phyloP scores from a whole-genome alignment of 2,113 vertebrate genomes.

The Pampusana beccarii region DNA sequence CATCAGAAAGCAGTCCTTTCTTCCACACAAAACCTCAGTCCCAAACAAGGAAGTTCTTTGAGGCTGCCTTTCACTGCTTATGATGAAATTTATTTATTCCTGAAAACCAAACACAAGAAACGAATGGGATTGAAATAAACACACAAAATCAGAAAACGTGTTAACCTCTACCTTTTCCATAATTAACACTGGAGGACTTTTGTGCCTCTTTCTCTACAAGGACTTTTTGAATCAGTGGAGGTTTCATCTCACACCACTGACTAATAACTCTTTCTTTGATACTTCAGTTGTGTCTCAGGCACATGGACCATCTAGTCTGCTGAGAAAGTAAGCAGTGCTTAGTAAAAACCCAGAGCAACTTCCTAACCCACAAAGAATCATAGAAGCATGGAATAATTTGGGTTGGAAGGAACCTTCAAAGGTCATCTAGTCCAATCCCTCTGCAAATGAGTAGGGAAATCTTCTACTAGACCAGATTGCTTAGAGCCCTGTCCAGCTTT shows the following conservation, averaged over 20 bases:
- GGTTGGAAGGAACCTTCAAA: no score
- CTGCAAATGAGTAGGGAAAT: no score
- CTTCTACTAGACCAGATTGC: no score
- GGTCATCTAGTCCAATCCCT: no score
- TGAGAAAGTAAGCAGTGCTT: not conserved
- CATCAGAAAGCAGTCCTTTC: not conserved
- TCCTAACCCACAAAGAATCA: not conserved
- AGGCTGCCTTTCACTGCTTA: not conserved
- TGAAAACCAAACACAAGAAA: not conserved
- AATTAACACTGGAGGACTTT: not conserved
- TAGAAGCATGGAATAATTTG: no score
- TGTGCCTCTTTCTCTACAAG: not conserved
- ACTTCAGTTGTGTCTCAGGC: not conserved
- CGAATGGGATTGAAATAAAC: not conserved
- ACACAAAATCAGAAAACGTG: not conserved
- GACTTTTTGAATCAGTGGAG: not conserved
- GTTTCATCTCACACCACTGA: rapidly evolving
- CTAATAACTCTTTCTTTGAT: not conserved
- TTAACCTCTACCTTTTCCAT: not conserved
- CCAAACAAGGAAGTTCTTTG: not conserved
- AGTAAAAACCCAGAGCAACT: not conserved
- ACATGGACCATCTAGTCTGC: not conserved
- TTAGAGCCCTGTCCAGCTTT: no score
- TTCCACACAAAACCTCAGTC: not conserved
- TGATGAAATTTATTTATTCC: not conserved